A percentile compares a stretch with the other conserved stretches of the same genome.
Evolutionary conservation across 2,888 invertebrate genomes (phyloP).

Genomic region (Hyalella azteca): DNA sequence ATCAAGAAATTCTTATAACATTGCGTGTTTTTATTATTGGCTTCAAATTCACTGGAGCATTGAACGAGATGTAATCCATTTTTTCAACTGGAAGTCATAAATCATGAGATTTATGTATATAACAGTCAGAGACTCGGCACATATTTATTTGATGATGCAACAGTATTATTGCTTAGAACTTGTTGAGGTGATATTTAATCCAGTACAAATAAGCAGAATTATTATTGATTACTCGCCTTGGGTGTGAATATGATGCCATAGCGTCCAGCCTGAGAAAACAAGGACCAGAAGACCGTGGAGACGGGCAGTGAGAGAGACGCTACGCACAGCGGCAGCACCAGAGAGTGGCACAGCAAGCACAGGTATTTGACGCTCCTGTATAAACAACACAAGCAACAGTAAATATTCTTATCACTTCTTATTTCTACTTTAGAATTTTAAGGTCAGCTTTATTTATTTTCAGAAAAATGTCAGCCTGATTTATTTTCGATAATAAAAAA

Average conservation of each 20-base stretch:
- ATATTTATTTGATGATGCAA: no score
- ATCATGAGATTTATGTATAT: no score
- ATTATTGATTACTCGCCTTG: constrained; percentile 26
- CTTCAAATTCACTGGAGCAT: no score
- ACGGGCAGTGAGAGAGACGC: constrained; percentile 48
- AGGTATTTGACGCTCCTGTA: constrained; percentile 10
- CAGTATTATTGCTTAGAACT: no score
- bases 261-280: constrained; percentile 46
- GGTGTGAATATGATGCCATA: constrained; percentile 47
- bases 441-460: neutral
- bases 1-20: no score
- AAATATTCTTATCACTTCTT: neutral
- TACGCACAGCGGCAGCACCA: constrained; percentile 46
- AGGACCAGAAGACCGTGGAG: constrained; percentile 49
- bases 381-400: neutral
- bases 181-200: no score
- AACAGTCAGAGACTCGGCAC: no score
- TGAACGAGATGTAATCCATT: no score
- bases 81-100: no score
- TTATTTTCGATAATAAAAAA: no score
- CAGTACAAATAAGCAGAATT: neutral
- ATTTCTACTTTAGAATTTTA: neutral
- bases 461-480: no score
- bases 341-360: constrained; percentile 34
- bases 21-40: no score